Evolutionary conservation across 64 coral and sea anemone genomes (phyloP).

Genomic region (Anthopleura sola): DNA sequence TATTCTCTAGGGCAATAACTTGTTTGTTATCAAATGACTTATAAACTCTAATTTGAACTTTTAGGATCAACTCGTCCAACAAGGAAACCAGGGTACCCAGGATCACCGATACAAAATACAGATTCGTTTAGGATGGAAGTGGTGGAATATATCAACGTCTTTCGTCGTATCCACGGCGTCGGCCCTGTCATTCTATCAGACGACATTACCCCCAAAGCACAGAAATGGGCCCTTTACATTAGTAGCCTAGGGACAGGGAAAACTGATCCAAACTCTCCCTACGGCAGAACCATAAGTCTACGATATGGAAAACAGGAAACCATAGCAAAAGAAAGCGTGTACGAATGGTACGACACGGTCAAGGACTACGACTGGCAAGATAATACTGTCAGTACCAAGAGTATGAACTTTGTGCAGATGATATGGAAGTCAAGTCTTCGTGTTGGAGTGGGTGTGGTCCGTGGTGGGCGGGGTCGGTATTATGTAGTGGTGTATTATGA

Average conservation of each 20-base stretch:
- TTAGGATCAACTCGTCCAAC: background rate
- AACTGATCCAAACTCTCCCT: constrained; percentile 59
- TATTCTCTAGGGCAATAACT: no score
- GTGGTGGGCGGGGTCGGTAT: constrained; percentile 34
- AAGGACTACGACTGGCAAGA: constrained; percentile 49
- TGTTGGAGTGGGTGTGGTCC: constrained; percentile 61
- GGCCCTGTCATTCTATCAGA: constrained; percentile 59
- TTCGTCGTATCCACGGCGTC: constrained; percentile 56
- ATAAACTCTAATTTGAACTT: background rate
- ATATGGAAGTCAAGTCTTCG: constrained; percentile 43
- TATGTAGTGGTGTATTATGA: constrained; percentile 64
- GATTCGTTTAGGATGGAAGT: constrained; percentile 9
- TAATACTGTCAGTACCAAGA: constrained; percentile 14
- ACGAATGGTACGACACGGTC: constrained; percentile 43
- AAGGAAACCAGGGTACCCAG: background rate
- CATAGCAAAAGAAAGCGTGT: constrained; percentile 39
- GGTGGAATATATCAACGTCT: constrained; percentile 56
- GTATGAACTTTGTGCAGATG: constrained; percentile 66
- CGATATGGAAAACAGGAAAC: constrained; percentile 26
- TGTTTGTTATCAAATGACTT: no score
- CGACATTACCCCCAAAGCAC: constrained; percentile 27
- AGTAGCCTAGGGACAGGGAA: constrained; percentile 47
- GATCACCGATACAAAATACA: background rate
- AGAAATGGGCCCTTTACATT: constrained; percentile 53
- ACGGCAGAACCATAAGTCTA: constrained; percentile 58